These are phyloP conservation scores for Lomographa bimaculata DNA, from an alignment of 2,888 invertebrate species.

Conservation along the genomic window DNA sequence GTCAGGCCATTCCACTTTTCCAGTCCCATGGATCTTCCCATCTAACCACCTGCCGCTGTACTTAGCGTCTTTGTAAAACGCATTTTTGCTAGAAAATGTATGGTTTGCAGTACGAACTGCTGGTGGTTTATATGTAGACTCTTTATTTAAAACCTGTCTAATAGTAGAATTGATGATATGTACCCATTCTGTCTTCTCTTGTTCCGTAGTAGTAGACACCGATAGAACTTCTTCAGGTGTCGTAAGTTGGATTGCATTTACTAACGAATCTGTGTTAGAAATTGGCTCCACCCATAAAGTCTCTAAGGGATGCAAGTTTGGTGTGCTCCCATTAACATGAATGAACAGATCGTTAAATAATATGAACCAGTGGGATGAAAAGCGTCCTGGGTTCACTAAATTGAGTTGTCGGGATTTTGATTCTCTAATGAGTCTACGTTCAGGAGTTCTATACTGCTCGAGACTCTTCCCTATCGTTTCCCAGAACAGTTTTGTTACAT, in stretches of 20 bases:
- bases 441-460: conserved; percentile 84
- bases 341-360: conserved; percentile 92
- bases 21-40: conserved; percentile 92
- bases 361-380: conserved; percentile 91
- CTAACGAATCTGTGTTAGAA: conserved; percentile 85
- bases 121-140: conserved; percentile 86
- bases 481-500: conserved; percentile 89
- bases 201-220: conserved; percentile 85
- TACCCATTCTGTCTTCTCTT: conserved; percentile 91
- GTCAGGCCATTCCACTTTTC: conserved; percentile 92
- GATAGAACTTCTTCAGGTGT: conserved; percentile 91
- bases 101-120: conserved; percentile 88
- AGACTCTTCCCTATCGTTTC: conserved; percentile 86
- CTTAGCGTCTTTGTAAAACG: conserved; percentile 89
- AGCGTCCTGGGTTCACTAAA: conserved; percentile 87
- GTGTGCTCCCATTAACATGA: conserved; percentile 87
- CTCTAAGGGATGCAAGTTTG: conserved; percentile 86
- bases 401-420: conserved; percentile 88
- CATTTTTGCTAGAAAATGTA: conserved; percentile 87
- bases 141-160: conserved; percentile 85
- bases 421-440: conserved; percentile 90
- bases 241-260: conserved; percentile 87
- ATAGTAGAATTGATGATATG: conserved; percentile 90
- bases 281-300: conserved; percentile 92
- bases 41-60: conserved; percentile 92